A percentile compares a stretch with the other conserved stretches of the same genome.
phyloP scores from a whole-genome alignment of 2,113 vertebrate species.

The Phalacrocorax brasilianus region DNA sequence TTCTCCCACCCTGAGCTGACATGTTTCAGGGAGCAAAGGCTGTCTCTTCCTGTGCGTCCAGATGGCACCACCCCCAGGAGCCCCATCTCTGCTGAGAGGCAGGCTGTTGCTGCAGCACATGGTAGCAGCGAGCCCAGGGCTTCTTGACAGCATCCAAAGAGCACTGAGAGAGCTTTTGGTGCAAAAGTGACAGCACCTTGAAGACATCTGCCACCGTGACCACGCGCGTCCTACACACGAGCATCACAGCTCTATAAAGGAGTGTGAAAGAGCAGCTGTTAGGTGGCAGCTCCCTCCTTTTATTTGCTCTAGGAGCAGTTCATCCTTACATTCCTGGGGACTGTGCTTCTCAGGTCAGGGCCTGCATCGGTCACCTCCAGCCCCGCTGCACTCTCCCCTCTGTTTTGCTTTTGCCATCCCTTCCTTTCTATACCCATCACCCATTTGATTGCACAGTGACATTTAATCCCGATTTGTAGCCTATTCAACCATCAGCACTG shows the following conservation, averaged over 20 bases:
- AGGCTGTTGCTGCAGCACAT: constrained; percentile 4
- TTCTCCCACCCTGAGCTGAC: not conserved
- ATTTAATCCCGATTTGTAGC: fast-evolving
- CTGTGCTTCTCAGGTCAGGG: not conserved
- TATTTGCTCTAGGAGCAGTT: not conserved
- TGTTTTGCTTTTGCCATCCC: not conserved
- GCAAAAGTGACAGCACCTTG: not conserved
- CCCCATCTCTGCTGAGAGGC: not conserved
- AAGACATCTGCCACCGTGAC: not conserved
- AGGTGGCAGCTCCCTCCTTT: not conserved
- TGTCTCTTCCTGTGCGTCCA: not conserved
- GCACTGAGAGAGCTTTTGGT: not conserved
- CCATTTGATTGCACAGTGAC: not conserved
- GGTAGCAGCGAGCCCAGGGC: not conserved
- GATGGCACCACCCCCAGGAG: constrained; percentile 9
- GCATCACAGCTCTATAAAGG: not conserved
- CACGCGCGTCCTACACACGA: fast-evolving
- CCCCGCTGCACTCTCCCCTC: not conserved
- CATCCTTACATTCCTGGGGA: not conserved
- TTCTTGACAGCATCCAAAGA: not conserved
- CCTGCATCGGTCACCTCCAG: not conserved
- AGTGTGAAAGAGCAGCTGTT: not conserved
- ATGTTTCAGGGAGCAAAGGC: not conserved
- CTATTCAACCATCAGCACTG: fast-evolving
- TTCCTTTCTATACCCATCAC: not conserved